These are phyloP conservation scores for Pangasius djambal DNA, from an alignment of 2,797 vertebrate genomes.

Conservation along the genomic window DNA sequence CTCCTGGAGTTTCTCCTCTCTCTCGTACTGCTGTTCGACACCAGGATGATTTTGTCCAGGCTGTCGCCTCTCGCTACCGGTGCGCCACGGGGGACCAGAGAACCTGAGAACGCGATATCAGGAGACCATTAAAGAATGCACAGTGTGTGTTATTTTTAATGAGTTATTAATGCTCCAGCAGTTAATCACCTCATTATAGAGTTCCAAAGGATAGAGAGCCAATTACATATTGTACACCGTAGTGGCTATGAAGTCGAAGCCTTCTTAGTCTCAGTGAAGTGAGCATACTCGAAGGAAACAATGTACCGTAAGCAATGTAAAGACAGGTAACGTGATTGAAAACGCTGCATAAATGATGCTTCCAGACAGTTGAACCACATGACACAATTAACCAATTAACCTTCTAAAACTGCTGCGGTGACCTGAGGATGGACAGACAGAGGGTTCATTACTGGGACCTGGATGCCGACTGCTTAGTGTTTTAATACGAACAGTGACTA, in stretches of 20 bases:
- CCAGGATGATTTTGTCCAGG: constrained; percentile 27
- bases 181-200: constrained; percentile 17
- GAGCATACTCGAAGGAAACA: neutral
- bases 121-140: neutral
- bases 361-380: neutral
- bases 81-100: neutral
- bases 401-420: no score
- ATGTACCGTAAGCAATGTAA: neutral
- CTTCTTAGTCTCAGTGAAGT: neutral
- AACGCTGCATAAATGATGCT: neutral
- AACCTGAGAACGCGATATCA: constrained; percentile 16
- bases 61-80: neutral
- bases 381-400: neutral
- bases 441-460: neutral
- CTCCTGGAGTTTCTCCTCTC: constrained; percentile 30
- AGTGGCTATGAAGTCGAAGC: neutral
- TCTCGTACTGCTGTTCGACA: constrained; percentile 52
- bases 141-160: neutral
- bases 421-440: neutral
- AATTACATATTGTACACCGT: neutral
- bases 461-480: neutral
- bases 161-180: constrained; percentile 12
- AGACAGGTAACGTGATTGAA: neutral
- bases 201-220: neutral
- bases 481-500: neutral